A percentile compares a stretch with the other conserved stretches of the same genome.
phyloP scores from a whole-genome alignment of 2,797 vertebrate genomes.

The Corythornis leucogaster region DNA sequence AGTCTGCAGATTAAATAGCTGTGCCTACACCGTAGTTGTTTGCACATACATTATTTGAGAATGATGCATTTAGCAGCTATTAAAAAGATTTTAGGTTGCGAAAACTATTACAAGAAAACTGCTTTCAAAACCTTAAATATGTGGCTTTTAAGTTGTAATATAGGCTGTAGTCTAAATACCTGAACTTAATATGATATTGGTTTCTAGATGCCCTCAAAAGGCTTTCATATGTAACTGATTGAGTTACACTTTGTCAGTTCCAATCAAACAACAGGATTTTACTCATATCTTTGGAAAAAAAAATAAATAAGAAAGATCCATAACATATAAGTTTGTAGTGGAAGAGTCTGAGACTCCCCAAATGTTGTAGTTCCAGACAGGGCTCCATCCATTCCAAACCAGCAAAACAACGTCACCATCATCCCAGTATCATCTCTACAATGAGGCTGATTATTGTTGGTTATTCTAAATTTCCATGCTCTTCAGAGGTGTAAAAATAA shows the following conservation, averaged over 20 bases:
- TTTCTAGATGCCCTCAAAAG: constrained; percentile 10
- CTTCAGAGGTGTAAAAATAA: not conserved
- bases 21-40: not conserved
- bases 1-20: not conserved
- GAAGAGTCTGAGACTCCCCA: not conserved
- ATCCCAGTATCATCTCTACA: not conserved
- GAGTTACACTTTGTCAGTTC: not conserved
- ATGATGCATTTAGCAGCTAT: not conserved
- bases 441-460: not conserved
- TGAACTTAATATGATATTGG: not conserved
- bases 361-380: not conserved
- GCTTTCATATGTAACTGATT: not conserved
- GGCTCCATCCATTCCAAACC: not conserved
- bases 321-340: not conserved
- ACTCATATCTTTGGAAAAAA: not conserved
- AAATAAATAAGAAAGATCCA: not conserved
- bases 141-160: not conserved
- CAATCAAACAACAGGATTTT: not conserved
- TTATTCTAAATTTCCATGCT: not conserved
- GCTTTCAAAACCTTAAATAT: not conserved
- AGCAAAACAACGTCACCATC: not conserved
- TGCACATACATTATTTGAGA: not conserved
- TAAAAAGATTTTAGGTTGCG: not conserved
- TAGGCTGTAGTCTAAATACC: not conserved
- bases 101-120: not conserved